Evolutionary conservation across 2,113 vertebrate genomes (phyloP), one percentile per base, ranked within the genome.

Genomic region (Misgurnus anguillicaudatus): DNA sequence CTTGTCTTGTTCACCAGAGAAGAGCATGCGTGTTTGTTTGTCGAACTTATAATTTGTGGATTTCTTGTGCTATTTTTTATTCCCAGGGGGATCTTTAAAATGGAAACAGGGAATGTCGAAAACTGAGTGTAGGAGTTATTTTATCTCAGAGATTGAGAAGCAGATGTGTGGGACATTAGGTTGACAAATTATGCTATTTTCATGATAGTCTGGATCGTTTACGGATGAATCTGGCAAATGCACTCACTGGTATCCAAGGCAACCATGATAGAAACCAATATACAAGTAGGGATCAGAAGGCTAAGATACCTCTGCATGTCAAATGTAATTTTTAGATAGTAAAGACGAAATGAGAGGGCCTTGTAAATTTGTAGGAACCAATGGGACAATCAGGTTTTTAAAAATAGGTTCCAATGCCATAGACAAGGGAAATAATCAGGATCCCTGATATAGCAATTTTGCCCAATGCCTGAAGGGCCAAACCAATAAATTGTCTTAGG

Each of bases 11-110:
- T 87, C 88, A 87, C 86, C 83, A 84, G 77, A 70, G 70, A 74
- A 78, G 76, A 85, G 84, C 78, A 86, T 86, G 86, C 87, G 87
- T 85, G 55, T 88, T 85, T 86, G 87, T 90, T 91, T 83, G 86
- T 85, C 24, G 74, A 80, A 82, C 82, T 86, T 81, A 84, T 86
- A 80, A 41, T 61, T 82, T 86, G 83, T 81, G 87, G 85, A 84
- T 86, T 85, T 86, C 86, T 90, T 87, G 80, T 83, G 79, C 82
- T 76, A 82, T 89, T 90, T 87, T 87, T 89, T 79, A 83, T 68
- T 78, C 39, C 65, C n/a, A 47, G 21, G 7, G 8, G 39, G 21
- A 31, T 45, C 38, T 16, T 74, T 74, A 21, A 47, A 64, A 66
- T 61, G 14, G 14, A 62, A 62, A 31, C 3, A 3, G 38, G 4